These are phyloP conservation scores for Macrochelys suwanniensis DNA, from an alignment of 2,797 vertebrate species.

Conservation along the genomic window DNA sequence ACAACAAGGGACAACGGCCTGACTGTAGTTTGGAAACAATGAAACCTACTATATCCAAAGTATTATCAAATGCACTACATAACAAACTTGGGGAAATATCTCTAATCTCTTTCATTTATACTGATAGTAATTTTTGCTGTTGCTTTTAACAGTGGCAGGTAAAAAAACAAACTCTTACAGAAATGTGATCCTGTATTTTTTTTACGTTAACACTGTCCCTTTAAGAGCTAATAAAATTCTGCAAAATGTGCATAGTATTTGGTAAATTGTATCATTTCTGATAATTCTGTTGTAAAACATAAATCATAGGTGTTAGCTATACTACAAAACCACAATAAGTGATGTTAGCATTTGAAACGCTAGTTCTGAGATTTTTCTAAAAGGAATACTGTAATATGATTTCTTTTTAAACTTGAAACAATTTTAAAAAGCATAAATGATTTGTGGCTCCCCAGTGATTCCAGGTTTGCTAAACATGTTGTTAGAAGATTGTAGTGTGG, in stretches of 20 bases:
- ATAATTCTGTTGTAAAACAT: not conserved
- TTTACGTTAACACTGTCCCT: not conserved
- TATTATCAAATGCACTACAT: not conserved
- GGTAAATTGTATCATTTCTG: not conserved
- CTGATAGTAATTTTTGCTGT: not conserved
- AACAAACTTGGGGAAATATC: not conserved
- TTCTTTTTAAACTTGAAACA: conserved; percentile 27
- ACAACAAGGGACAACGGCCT: not conserved
- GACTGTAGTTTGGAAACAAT: not conserved
- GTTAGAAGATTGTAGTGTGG: conserved; percentile 17
- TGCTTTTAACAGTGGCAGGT: not conserved
- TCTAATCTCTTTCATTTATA: not conserved
- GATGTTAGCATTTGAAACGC: conserved; percentile 7
- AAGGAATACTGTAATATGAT: not conserved
- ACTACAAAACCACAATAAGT: not conserved
- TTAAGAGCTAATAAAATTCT: not conserved
- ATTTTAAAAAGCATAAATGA: conserved; percentile 39
- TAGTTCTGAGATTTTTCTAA: not conserved
- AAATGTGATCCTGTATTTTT: conserved; percentile 21
- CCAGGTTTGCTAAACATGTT: not conserved
- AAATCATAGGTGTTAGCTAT: not conserved
- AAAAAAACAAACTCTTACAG: not conserved
- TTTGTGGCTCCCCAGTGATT: conserved; percentile 40
- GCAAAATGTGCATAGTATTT: not conserved
- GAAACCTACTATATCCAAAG: not conserved